Percentiles rank a stretch among this genome's conserved stretches.
phyloP scores from a whole-genome alignment of 2,888 invertebrate genomes.

The Ornithoptera alexandrae region DNA sequence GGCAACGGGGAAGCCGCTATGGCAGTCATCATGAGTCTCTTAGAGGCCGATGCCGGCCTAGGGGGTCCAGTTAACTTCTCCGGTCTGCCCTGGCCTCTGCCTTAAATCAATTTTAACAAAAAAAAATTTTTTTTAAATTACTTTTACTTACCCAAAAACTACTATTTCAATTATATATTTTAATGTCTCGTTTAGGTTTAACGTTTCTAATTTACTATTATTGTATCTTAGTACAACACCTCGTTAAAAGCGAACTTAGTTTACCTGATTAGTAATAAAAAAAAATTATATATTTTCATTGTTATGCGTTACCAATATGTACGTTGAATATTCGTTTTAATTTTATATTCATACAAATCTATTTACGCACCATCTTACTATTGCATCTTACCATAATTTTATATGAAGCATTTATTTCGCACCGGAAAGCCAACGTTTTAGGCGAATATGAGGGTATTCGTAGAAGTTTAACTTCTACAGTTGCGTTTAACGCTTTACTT shows the following conservation, averaged over 20 bases:
- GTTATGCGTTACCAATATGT: not conserved
- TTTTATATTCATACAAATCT: not conserved
- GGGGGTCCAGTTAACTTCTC: conserved; percentile 93
- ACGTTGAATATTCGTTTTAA: not conserved
- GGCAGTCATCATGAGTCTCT: conserved; percentile 94
- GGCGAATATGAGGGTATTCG: not conserved
- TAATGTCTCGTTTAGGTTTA: not conserved
- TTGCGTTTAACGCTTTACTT: not conserved
- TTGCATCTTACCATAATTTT: no score
- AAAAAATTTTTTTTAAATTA: not conserved
- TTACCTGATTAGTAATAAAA: not conserved
- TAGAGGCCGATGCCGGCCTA: conserved; percentile 93
- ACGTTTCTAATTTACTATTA: not conserved
- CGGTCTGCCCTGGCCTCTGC: conserved; percentile 91
- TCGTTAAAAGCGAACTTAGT: not conserved
- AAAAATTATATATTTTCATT: not conserved
- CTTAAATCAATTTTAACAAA: conserved; percentile 59
- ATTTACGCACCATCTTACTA: no score
- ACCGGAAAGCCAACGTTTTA: not conserved
- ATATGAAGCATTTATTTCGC: not conserved
- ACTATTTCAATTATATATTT: not conserved
- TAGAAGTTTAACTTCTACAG: not conserved
- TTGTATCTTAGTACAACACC: not conserved
- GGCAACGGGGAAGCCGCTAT: conserved; percentile 94
- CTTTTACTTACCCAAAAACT: no score